Percentiles rank a stretch among this genome's conserved stretches.
phyloP scores from a whole-genome alignment of 2,888 invertebrate genomes.

The Anthoptus insignis region DNA sequence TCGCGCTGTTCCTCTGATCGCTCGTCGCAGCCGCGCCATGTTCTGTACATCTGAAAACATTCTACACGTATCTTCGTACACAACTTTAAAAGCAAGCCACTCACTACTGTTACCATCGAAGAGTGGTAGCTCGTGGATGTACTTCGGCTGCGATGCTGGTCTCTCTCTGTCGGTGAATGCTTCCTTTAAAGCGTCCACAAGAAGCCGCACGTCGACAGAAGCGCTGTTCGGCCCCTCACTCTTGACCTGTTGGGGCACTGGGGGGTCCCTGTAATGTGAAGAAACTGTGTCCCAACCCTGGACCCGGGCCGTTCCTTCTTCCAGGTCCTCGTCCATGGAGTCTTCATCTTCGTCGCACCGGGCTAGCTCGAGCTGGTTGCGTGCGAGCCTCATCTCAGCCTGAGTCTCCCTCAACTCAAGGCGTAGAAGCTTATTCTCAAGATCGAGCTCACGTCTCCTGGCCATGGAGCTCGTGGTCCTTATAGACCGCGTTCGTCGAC shows the following conservation, averaged over 20 bases:
- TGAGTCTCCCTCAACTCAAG: neutral
- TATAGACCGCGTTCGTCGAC: neutral
- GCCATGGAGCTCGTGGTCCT: neutral
- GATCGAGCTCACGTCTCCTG: neutral
- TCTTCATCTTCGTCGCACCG: neutral
- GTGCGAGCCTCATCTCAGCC: neutral
- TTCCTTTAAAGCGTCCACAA: too few species aligned
- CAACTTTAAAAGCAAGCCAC: slow-evolving; percentile 28
- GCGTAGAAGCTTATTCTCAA: neutral
- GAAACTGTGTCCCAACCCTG: too few species aligned
- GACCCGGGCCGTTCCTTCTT: too few species aligned
- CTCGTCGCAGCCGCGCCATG: slow-evolving; percentile 28
- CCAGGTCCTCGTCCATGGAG: neutral
- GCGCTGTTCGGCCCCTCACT: too few species aligned
- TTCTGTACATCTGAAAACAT: slow-evolving; percentile 22
- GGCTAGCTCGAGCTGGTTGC: slow-evolving; percentile 1
- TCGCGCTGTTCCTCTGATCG: slow-evolving; percentile 1
- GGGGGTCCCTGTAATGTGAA: too few species aligned
- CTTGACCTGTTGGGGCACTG: too few species aligned
- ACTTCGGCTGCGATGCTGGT: too few species aligned
- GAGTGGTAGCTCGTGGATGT: too few species aligned
- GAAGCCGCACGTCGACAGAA: too few species aligned
- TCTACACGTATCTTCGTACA: slow-evolving; percentile 27
- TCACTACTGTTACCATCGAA: slow-evolving; percentile 19
- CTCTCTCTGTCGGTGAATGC: too few species aligned